Evolutionary conservation across 2,888 invertebrate genomes (phyloP), one percentile per base, ranked within the genome.

Genomic region (Cephus spinipes): DNA sequence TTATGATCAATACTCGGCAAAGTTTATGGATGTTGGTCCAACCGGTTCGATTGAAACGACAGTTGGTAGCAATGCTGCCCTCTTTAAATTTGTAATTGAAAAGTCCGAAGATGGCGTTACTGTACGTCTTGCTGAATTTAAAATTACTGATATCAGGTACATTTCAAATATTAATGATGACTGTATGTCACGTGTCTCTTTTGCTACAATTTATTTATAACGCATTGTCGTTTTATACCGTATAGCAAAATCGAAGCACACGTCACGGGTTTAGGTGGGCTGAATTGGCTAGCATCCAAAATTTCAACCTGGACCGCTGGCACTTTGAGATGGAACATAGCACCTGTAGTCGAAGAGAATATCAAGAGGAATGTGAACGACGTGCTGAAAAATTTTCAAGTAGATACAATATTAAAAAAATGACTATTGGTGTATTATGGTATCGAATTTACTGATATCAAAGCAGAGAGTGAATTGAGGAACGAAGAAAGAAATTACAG

Each of bases 61-160:
- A 12, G 74, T 79, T 31, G 79, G 76, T 35, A 76, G 74, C 9
- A 79, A 79, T 68, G 76, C 55, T 30, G 79, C 79, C 35, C 12
- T 36, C 11, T 73, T 79, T 15, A 79, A 79, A 40, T 79, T 79
- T 36, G 69, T 79, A 12, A 76, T 79, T 32, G 74, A 76, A 12
- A 79, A 79, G 69, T 73, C 68, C 4, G 69, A 55, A 12, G 33
- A 40, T 36, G 74, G 69, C 30, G 73, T 33, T 23, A 68, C 69
- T 11, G 75, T 76, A 32, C 76, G 73, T 31, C 68, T 79, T 31
- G 79, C 3, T 34, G 79, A 79, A 68, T 79, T 79, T 69, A 79
- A 79, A 73, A 76, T 79, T 73, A 79, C 79, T 12, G 74, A 79
- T 6, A 73, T 79, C 74, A 76, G 79, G 79, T 79, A 73, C 3